Percentiles rank a stretch among this genome's conserved stretches.
Evolutionary conservation across 2,888 invertebrate species (phyloP).

Genomic region (Nysson spinosus): DNA sequence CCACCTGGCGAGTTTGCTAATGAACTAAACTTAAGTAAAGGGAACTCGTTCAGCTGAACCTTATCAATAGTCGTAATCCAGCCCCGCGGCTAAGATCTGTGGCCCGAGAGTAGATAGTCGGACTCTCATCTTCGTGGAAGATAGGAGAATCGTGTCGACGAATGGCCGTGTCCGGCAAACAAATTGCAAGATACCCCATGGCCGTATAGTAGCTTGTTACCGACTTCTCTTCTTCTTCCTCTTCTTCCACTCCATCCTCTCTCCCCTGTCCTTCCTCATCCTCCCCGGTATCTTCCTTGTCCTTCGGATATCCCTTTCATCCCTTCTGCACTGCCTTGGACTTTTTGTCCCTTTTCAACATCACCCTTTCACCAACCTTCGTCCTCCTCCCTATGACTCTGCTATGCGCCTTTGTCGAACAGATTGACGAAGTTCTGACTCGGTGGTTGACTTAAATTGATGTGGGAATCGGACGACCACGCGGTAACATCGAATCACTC

Average conservation of each 20-base stretch:
- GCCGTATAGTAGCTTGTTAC: conserved; percentile 72
- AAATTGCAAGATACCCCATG: conserved; percentile 75
- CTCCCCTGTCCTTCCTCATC: conserved; percentile 10
- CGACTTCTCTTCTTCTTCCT: conserved; percentile 26
- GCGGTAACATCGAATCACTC: conserved; percentile 4
- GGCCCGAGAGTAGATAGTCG: conserved; percentile 49
- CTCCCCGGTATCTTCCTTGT: conserved; percentile 15
- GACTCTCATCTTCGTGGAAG: conserved; percentile 70
- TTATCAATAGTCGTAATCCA: conserved; percentile 70
- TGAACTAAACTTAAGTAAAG: conserved; percentile 71
- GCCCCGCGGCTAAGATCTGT: conserved; percentile 41
- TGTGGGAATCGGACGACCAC: conserved; percentile 55
- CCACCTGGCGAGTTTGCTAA: conserved; percentile 70
- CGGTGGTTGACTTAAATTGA: conserved; percentile 54
- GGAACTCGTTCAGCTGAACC: conserved; percentile 64
- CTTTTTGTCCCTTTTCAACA: conserved; percentile 28
- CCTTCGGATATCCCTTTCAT: conserved; percentile 28
- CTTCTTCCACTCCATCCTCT: conserved; percentile 24
- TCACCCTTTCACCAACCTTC: conserved; percentile 5
- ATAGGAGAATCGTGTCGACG: conserved; percentile 75
- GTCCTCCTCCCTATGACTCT: conserved; percentile 14
- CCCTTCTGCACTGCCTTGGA: conserved; percentile 29
- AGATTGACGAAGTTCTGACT: conserved; percentile 54
- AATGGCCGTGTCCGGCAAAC: conserved; percentile 76
- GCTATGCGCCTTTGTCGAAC: conserved; percentile 36